Conservation (phyloP, 2,888 invertebrate genomes). For the Melinaea marsaeus region DNA sequence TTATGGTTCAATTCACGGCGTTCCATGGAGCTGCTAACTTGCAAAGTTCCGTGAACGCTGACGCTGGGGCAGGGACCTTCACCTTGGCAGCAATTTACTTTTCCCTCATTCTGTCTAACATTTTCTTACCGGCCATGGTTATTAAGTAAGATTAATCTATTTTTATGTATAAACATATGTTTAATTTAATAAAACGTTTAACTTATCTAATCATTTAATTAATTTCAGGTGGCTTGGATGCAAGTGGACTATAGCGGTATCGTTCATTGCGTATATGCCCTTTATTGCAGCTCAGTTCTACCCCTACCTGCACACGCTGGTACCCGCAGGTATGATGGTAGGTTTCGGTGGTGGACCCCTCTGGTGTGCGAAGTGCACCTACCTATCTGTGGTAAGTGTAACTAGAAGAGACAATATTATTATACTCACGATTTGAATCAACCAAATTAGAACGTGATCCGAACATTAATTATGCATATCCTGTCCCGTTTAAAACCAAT, state of each 20-base stretch:
- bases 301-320: slow-evolving; percentile 89
- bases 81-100: slow-evolving; percentile 92
- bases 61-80: slow-evolving; percentile 88
- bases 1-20: slow-evolving; percentile 95
- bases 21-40: slow-evolving; percentile 91
- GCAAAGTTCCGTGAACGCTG: slow-evolving; percentile 90
- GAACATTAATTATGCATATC: too few relatives aligned
- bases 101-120: slow-evolving; percentile 91
- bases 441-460: too few relatives aligned
- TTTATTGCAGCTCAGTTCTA: slow-evolving; percentile 95
- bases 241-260: slow-evolving; percentile 91
- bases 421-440: too few relatives aligned
- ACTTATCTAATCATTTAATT: background rate
- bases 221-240: slow-evolving; percentile 87
- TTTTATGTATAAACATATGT: background rate
- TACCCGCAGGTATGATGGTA: slow-evolving; percentile 89
- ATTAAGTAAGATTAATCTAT: slow-evolving; percentile 80
- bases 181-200: background rate
- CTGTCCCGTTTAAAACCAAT: too few relatives aligned
- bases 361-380: slow-evolving; percentile 98
- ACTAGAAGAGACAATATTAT: too few relatives aligned
- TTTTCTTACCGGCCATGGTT: slow-evolving; percentile 90
- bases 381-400: slow-evolving; percentile 86
- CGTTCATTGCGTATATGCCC: slow-evolving; percentile 93
- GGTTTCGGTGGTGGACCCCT: slow-evolving; percentile 94